Base-by-base conservation (phyloP, 2,113 vertebrate species). In the Telmatochromis brichardi region DNA sequence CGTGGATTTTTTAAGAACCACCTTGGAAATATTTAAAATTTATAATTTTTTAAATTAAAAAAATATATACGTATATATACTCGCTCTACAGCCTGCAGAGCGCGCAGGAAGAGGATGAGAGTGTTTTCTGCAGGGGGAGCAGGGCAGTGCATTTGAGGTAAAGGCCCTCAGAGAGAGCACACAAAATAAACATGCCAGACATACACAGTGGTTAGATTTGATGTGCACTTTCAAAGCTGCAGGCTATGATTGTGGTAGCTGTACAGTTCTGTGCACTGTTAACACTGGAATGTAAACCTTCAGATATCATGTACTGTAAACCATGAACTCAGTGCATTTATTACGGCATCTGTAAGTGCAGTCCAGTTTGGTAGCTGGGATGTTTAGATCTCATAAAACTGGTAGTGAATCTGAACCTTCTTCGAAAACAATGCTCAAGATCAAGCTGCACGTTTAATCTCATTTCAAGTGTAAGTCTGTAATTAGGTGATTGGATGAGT, bases 131-230 rank as follows among this genome's bases (percentile, higher is more conserved):
- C 90, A 26, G 73, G 85, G 79, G 82, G 80, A 53, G 82, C 85
- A 60, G 85, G 65, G 84, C 85, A 82, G 89, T 90, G 91, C 84
- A 54, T 92, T 63, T 95, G 91, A 96, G 94, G 94, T 95, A 94
- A 94, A 89, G 83, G 83, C 57, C 85, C 84, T 26, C 8, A 23
- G n/a, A 90, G 81, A 82, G 19, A 65, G 17, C 86, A 55, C 60
- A 86, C 87, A 6, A 80, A 28, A 83, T 50, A 21, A 54, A 40
- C 63, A 37, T 9, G 47, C 47, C 83, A 83, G 84, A 65, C 28
- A 51, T 65, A 81, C 51, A 37, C 71, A 81, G 47, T 42, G 26
- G 21, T 84, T 58, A 5, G 15, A 53, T 81, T 51, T 85, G 4
- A 78, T 87, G 54, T 33, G 55, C 50, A 78, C 9, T 83, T 83